phyloP scores from a whole-genome alignment of 2,888 invertebrate genomes.

The Chrysopilus asiliformis region DNA sequence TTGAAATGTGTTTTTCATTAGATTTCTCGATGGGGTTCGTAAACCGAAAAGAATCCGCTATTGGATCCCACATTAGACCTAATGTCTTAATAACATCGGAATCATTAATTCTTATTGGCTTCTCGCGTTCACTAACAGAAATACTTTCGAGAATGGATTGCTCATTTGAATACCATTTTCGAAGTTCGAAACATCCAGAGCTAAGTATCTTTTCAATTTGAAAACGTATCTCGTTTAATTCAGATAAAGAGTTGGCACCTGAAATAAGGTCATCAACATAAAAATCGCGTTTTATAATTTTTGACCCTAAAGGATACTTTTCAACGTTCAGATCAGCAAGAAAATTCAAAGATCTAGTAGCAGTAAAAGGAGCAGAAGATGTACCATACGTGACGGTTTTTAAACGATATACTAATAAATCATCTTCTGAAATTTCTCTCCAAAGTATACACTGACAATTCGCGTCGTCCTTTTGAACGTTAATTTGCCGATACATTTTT shows the following conservation, averaged over 20 bases:
- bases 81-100: neutral
- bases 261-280: slow-evolving; percentile 7
- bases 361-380: slow-evolving; percentile 10
- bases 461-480: slow-evolving; percentile 1
- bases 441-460: slow-evolving; percentile 2
- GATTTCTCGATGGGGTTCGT: too few species aligned
- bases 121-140: slow-evolving; percentile 7
- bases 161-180: slow-evolving; percentile 8
- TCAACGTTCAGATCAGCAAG: neutral
- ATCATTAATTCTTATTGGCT: neutral
- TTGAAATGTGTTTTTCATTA: neutral
- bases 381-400: slow-evolving; percentile 14
- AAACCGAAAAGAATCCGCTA: neutral
- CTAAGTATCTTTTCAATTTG: neutral
- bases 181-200: neutral
- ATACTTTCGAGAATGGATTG: slow-evolving; percentile 3
- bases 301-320: neutral
- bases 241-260: neutral
- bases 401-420: slow-evolving; percentile 7
- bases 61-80: slow-evolving; percentile 3
- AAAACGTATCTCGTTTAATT: neutral
- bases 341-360: slow-evolving; percentile 9
- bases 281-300: neutral
- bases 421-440: slow-evolving; percentile 6
- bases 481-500: slow-evolving; percentile 10